Evolutionary conservation across 2,113 vertebrate species (phyloP).

Genomic region (Psammodynastes pulverulentus): DNA sequence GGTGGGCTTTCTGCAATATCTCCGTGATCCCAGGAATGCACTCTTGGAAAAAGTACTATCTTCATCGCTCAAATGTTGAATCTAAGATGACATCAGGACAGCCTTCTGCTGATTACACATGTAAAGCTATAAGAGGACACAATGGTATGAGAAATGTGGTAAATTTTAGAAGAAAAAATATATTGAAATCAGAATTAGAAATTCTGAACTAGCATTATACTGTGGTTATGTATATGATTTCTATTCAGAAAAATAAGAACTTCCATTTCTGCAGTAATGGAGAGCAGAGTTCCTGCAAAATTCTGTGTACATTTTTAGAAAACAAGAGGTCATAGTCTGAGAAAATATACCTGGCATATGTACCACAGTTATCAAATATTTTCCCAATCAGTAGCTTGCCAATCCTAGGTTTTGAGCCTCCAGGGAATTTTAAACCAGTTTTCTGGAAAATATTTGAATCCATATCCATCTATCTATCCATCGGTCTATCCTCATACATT

Average conservation of each 20-base stretch:
- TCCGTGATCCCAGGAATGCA: slow-evolving; percentile 50
- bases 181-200: background rate
- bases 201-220: background rate
- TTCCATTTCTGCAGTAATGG: background rate
- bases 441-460: background rate
- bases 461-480: background rate
- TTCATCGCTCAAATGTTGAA: slow-evolving; percentile 71
- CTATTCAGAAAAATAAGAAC: background rate
- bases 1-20: slow-evolving; percentile 75
- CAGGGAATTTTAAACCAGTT: background rate
- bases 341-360: background rate
- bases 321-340: background rate
- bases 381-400: background rate
- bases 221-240: background rate
- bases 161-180: background rate
- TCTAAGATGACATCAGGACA: slow-evolving; percentile 70
- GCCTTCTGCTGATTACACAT: slow-evolving; percentile 70
- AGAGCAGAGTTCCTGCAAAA: background rate
- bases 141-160: slow-evolving; percentile 44
- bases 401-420: background rate
- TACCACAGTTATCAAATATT: background rate
- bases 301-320: background rate
- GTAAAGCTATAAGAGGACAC: slow-evolving; percentile 76
- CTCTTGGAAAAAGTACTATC: slow-evolving; percentile 77
- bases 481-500: background rate